Evolutionary conservation across 2,888 invertebrate genomes (phyloP), one percentile per base, ranked within the genome.

Genomic region (Margaritifera margaritifera): DNA sequence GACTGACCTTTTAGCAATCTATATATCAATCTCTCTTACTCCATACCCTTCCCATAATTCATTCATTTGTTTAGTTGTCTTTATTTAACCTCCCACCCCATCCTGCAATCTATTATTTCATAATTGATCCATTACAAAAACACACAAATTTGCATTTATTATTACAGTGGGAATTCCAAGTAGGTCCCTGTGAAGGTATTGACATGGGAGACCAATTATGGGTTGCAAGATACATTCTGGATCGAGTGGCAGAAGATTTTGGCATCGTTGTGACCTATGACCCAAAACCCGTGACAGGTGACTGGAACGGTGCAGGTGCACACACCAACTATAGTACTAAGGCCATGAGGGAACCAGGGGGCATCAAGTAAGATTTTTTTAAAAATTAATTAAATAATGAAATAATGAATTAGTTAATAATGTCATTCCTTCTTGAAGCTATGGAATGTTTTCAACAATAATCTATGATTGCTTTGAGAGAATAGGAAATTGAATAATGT

Each of bases 311-410:
- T 2, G 87, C 98, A 61, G 98, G 98, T 1, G 97, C 97, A 0
- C 98, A 99, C 89, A 95, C 95, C 69, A 99, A 99, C 91, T 98
- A 97, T 92, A 98, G 97, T 18, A 99, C 98, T 0, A 93, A 94
- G 87, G 92, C 92, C 57, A 99, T 98, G 98, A 92, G 98, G 65
- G 94, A 94, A 60, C 70, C 75, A 11, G 86, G 85, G 6, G 90
- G 90, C 25, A 77, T 90, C 57, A 86, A 84, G 89, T 89, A 71
- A 78, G 80, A 81, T 31, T 19, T 42, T n/a, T n/a, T 42, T 42
- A 15, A 42, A 15, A 42, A 42, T 42, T 11, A 42, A 11, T 42
- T 42, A 42, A 15, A 42, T 42, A 42, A 31, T 31, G 31, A 8
- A 31, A 31, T 31, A 8, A 8, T 31, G 6, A 42, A 42, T 42